Percentiles rank a stretch among this genome's conserved stretches.
Conservation (phyloP, 2,113 vertebrate genomes). For the Centropus unirufus region DNA sequence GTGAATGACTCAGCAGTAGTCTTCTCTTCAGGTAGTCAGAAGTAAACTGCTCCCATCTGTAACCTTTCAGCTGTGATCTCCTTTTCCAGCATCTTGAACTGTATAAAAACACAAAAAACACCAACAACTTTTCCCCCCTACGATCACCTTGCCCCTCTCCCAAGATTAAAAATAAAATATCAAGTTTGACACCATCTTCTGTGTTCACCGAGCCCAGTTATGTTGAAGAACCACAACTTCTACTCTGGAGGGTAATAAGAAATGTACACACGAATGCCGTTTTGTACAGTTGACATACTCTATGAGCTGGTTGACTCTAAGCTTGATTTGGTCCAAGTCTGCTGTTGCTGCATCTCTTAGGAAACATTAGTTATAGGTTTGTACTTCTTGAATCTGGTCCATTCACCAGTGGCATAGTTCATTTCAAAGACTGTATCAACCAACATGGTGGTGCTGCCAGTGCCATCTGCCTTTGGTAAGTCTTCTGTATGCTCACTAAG, state of each 20-base stretch:
- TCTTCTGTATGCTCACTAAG: slow-evolving; percentile 97
- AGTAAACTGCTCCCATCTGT: not conserved
- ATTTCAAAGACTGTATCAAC: slow-evolving; percentile 99
- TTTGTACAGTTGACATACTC: slow-evolving; percentile 49
- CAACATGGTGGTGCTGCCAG: slow-evolving; percentile 98
- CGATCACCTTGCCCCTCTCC: not conserved
- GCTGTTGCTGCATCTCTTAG: slow-evolving; percentile 72
- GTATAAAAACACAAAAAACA: not conserved
- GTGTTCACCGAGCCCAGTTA: not conserved
- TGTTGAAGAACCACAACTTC: slow-evolving; percentile 7
- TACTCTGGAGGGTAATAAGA: slow-evolving; percentile 28
- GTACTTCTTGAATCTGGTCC: slow-evolving; percentile 99
- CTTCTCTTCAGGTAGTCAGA: not conserved
- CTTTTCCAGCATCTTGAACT: not conserved
- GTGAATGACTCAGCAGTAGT: not conserved
- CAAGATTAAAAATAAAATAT: not conserved
- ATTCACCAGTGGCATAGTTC: slow-evolving; percentile 99
- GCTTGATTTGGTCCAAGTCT: slow-evolving; percentile 46
- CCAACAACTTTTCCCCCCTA: not conserved
- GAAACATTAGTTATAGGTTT: slow-evolving; percentile 96
- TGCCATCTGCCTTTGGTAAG: slow-evolving; percentile 93
- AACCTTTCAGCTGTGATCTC: not conserved
- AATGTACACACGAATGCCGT: slow-evolving; percentile 46
- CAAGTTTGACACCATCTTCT: not conserved
- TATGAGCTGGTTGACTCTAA: slow-evolving; percentile 43